phyloP scores from a whole-genome alignment of 2,888 invertebrate species.

The Caradrina clavipalpis region DNA sequence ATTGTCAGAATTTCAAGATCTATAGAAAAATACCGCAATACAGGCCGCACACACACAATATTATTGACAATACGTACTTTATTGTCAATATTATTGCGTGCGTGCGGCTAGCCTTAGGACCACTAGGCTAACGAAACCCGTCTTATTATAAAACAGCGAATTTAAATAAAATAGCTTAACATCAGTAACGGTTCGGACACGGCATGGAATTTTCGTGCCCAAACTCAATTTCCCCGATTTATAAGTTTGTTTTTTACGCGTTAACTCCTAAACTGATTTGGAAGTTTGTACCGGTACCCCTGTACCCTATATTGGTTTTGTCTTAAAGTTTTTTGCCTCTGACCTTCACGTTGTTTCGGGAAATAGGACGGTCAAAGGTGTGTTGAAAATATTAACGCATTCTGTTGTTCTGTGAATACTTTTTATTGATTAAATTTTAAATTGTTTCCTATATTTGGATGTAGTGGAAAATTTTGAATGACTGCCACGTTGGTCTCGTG shows the following conservation, averaged over 20 bases:
- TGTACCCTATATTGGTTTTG: constrained; percentile 63
- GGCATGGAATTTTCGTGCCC: constrained; percentile 37
- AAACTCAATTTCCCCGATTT: constrained; percentile 62
- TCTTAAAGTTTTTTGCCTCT: constrained; percentile 55
- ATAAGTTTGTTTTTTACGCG: constrained; percentile 67
- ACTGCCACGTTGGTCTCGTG: no score
- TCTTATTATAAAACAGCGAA: neutral
- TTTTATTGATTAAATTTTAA: neutral
- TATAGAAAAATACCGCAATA: no score
- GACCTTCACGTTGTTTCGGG: constrained; percentile 38
- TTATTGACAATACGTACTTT: no score
- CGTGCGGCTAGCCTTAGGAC: no score
- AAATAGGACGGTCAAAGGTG: constrained; percentile 27
- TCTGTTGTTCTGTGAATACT: constrained; percentile 8
- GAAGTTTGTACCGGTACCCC: constrained; percentile 54
- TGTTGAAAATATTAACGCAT: neutral
- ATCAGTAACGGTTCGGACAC: constrained; percentile 13
- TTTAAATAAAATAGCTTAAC: constrained; percentile 26
- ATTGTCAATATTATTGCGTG: no score
- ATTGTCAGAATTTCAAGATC: no score
- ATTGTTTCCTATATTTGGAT: no score
- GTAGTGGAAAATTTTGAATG: no score
- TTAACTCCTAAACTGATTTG: constrained; percentile 67
- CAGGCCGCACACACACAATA: no score
- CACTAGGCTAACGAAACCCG: neutral